These are phyloP conservation scores for Ctenochaetus hawaiiensis DNA, from an alignment of 2,797 vertebrate genomes.

Conservation along the genomic window DNA sequence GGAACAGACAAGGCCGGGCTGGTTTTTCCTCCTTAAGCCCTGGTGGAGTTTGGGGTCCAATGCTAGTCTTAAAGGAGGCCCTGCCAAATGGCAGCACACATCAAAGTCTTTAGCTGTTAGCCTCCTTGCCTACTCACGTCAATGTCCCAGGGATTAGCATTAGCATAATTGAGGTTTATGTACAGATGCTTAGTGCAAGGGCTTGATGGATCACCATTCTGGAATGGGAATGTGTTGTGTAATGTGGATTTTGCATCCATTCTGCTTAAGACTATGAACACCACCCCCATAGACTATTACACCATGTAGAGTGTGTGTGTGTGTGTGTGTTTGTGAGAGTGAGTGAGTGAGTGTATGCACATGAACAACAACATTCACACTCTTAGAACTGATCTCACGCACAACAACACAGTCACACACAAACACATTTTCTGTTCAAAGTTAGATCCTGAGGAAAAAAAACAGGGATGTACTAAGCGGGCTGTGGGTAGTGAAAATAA, in stretches of 20 bases:
- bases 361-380: constrained; percentile 22
- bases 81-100: constrained; percentile 81
- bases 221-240: constrained; percentile 82
- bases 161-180: constrained; percentile 89
- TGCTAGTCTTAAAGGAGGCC: constrained; percentile 68
- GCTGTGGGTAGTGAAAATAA: constrained; percentile 38
- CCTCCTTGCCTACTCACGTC: constrained; percentile 81
- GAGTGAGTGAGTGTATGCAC: constrained; percentile 31
- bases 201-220: constrained; percentile 83
- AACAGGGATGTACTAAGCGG: constrained; percentile 30
- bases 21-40: constrained; percentile 79
- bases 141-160: constrained; percentile 84
- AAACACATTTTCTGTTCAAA: constrained; percentile 36
- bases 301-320: constrained; percentile 48
- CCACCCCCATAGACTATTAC: constrained; percentile 75
- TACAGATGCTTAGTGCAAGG: constrained; percentile 83
- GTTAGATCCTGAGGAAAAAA: constrained; percentile 44
- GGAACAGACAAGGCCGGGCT: constrained; percentile 81
- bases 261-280: constrained; percentile 74
- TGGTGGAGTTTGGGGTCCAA: constrained; percentile 81
- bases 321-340: no score
- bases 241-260: constrained; percentile 83
- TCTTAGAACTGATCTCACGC: constrained; percentile 33
- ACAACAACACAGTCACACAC: constrained; percentile 18
- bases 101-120: constrained; percentile 85